Conservation (phyloP, 2,888 invertebrate species). For the Fragum sueziense region DNA sequence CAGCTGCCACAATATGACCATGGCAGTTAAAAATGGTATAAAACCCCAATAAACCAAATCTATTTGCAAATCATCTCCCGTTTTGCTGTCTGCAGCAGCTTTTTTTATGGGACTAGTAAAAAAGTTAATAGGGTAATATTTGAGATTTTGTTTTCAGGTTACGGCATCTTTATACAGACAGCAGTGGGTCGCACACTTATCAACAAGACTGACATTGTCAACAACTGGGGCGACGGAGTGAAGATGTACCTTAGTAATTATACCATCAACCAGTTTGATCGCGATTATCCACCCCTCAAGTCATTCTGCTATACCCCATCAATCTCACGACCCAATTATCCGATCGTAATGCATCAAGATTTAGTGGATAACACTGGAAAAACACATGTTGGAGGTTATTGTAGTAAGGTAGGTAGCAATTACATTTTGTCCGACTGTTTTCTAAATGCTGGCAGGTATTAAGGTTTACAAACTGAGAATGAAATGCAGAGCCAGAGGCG, state of each 20-base stretch:
- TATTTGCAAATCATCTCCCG: too few relatives aligned
- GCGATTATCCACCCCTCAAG: slow-evolving; percentile 66
- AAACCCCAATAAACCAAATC: too few relatives aligned
- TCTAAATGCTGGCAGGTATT: too few relatives aligned
- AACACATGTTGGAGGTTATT: slow-evolving; percentile 46
- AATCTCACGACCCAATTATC: slow-evolving; percentile 58
- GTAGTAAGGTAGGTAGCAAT: slow-evolving; percentile 52
- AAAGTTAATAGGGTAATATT: too few relatives aligned
- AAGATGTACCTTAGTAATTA: slow-evolving; percentile 77
- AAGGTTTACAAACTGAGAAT: too few relatives aligned
- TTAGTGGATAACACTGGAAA: slow-evolving; percentile 63
- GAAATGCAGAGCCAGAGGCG: too few relatives aligned
- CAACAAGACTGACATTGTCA: slow-evolving; percentile 73
- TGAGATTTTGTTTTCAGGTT: slow-evolving; percentile 71
- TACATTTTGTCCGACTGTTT: too few relatives aligned
- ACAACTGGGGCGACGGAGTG: slow-evolving; percentile 82
- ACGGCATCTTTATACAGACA: slow-evolving; percentile 79
- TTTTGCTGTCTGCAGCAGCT: too few relatives aligned
- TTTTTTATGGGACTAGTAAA: too few relatives aligned
- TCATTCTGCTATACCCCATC: slow-evolving; percentile 74
- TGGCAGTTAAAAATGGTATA: too few relatives aligned
- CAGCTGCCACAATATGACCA: too few relatives aligned
- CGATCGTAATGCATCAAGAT: slow-evolving; percentile 68
- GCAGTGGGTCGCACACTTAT: slow-evolving; percentile 78
- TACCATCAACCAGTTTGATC: slow-evolving; percentile 71